phyloP scores from a whole-genome alignment of 2,888 invertebrate species.

The Geophilus truncorum region DNA sequence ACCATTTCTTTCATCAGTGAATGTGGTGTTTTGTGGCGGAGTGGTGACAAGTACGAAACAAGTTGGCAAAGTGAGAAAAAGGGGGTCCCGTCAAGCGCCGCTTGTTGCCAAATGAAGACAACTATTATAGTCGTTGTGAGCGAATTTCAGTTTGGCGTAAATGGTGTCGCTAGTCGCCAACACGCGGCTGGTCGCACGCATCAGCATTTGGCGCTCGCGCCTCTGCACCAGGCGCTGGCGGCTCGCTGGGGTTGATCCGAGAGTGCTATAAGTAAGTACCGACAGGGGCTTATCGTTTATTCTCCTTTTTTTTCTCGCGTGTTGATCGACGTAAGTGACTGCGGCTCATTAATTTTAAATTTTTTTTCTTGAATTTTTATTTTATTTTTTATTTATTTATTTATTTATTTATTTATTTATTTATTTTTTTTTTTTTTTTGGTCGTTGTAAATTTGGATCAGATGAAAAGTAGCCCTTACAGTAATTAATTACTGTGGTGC shows the following conservation, averaged over 20 bases:
- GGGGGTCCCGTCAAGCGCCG: not conserved
- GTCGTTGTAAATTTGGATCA: not conserved
- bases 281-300: not conserved
- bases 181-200: not conserved
- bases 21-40: not conserved
- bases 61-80: constrained; percentile 5
- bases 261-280: not conserved
- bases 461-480: not conserved
- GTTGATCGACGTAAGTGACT: not conserved
- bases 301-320: not conserved
- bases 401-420: not conserved
- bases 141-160: not conserved
- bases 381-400: not conserved
- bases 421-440: not conserved
- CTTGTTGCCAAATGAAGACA: constrained; percentile 10
- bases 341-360: not conserved
- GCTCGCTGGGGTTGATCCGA: not conserved
- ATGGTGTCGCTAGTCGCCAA: constrained; percentile 10
- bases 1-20: constrained; percentile 2
- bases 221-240: not conserved
- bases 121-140: not conserved
- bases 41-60: not conserved
- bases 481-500: not conserved
- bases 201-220: not conserved
- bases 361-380: not conserved